Percentiles rank a stretch among this genome's conserved stretches.
Evolutionary conservation across 1,140 invertebrate genomes (phyloP).

Genomic region (Drosophila sp.): DNA sequence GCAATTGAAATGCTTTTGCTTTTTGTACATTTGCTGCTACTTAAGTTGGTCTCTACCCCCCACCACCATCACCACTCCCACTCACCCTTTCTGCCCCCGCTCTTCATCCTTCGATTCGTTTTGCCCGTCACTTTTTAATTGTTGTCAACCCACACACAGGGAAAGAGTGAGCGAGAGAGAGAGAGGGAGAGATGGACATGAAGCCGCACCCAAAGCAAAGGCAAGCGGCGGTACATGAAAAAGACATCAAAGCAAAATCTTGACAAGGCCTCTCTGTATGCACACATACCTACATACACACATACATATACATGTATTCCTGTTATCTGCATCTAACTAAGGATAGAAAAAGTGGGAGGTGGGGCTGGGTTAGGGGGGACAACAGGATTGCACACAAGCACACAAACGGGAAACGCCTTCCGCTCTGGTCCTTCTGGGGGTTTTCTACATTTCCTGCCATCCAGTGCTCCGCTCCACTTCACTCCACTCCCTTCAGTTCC

Average conservation of each 20-base stretch:
- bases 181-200: conserved; percentile 36
- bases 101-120: conserved; percentile 40
- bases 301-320: conserved; percentile 37
- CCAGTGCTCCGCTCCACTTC: conserved; percentile 8
- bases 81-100: not conserved
- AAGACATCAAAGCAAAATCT: conserved; percentile 79
- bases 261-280: conserved; percentile 53
- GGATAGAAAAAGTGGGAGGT: not conserved
- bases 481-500: conserved; percentile 1
- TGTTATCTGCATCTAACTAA: conserved; percentile 71
- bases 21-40: conserved; percentile 71
- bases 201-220: conserved; percentile 49
- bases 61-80: not conserved
- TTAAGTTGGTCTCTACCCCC: conserved; percentile 50
- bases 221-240: conserved; percentile 73
- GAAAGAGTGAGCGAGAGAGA: conserved; percentile 1
- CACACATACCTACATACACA: not conserved
- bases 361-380: not conserved
- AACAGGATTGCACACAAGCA: conserved; percentile 27
- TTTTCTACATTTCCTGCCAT: conserved; percentile 64
- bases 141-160: conserved; percentile 73
- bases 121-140: conserved; percentile 72
- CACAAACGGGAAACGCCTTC: conserved; percentile 57
- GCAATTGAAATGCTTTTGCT: conserved; percentile 71
- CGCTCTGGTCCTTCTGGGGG: conserved; percentile 60